Evolutionary conservation across 2,888 invertebrate species (phyloP), one percentile per base, ranked within the genome.

Genomic region (Cepaea hortensis): DNA sequence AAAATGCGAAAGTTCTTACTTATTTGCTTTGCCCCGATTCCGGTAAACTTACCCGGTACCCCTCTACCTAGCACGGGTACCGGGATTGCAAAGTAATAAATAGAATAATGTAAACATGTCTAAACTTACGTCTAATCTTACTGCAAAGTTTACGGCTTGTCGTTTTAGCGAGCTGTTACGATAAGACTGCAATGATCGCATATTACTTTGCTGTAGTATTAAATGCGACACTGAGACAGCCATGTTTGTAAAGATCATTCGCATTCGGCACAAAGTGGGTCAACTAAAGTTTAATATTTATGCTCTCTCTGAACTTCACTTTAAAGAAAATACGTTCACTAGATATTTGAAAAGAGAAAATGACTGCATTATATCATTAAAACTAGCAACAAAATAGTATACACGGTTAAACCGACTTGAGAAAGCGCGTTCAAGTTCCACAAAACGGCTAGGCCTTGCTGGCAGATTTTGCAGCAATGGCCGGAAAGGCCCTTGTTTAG

Each of bases 381-480:
- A 50, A 9, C 23, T 68, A 20, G 13, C n/a, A 61, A 48, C 46
- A 81, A 48, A 65, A 50, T 68, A n/a, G 68, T 50, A 68, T 20
- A 48, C 4, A 11, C 13, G 48, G 46, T 20, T 48, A 48, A 81
- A 70, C 35, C 62, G 20, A 68, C 50, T n/a, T 48, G 50, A 9
- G 23, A 50, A 13, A 23, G 82, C 50, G 65, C 18, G 61, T 82
- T 82, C 48, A 72, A 23, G 82, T 70, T 72, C 46, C 46, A 82
- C 70, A 55, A 61, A 82, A 68, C 72, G 50, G 81, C 50, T 50
- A 48, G 81, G 86, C 86, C 86, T 83, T 87, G 87, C 84, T 87
- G 87, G 87, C 87, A 87, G 80, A 82, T 72, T 70, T 87, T 68
- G 84, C 84, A 84, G 84, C 84, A 70, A 84, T 87, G 87, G 87